A percentile compares a stretch with the other conserved stretches of the same genome.
Evolutionary conservation across 53 echinoderm and acorn worm species (phyloP).

Genomic region (Luidia sarsii): DNA sequence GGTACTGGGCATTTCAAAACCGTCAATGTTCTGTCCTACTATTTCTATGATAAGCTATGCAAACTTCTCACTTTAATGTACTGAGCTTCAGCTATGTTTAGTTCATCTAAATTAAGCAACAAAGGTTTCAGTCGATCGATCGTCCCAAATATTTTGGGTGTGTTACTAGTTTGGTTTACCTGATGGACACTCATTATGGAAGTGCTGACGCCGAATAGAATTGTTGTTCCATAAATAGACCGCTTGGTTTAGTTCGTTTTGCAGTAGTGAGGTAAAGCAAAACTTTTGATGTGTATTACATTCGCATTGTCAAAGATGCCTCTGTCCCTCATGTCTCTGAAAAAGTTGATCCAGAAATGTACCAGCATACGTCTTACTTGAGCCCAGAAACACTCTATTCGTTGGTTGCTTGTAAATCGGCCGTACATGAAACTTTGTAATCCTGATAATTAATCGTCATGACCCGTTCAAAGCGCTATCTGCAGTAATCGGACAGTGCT

Average conservation of each 20-base stretch:
- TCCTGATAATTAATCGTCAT: conserved; percentile 61
- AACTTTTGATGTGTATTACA: conserved; percentile 55
- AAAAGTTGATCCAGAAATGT: conserved; percentile 63
- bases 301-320: conserved; percentile 53
- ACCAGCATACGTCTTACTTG: conserved; percentile 37
- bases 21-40: conserved; percentile 22
- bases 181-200: conserved; percentile 46
- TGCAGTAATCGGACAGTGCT: conserved; percentile 48
- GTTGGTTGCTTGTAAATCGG: conserved; percentile 65
- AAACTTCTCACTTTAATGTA: conserved; percentile 24
- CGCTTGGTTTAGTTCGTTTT: conserved; percentile 32
- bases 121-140: conserved; percentile 31
- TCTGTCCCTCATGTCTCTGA: conserved; percentile 66
- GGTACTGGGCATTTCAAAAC: conserved; percentile 44
- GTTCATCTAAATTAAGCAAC: conserved; percentile 13
- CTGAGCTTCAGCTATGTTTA: conserved; percentile 9
- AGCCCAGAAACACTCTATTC: conserved; percentile 74
- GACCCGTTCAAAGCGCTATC: conserved; percentile 53
- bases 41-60: conserved; percentile 24
- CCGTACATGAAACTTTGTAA: conserved; percentile 66
- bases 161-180: conserved; percentile 52
- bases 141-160: conserved; percentile 30
- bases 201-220: conserved; percentile 52
- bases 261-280: conserved; percentile 52
- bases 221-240: conserved; percentile 62